Conservation (phyloP, 2,888 invertebrate genomes). For the Lagria hirta region DNA sequence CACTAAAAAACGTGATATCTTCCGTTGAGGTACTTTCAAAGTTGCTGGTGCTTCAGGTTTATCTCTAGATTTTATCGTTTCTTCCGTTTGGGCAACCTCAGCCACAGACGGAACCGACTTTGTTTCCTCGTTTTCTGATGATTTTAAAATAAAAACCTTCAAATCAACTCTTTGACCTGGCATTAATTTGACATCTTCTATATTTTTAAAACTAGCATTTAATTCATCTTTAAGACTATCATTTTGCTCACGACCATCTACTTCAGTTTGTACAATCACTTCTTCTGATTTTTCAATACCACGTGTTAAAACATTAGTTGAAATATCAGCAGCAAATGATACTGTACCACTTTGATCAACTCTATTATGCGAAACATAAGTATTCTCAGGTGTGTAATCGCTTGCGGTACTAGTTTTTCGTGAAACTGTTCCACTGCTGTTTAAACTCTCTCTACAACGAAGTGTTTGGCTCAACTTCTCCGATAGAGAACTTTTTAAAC, state of each 20-base stretch:
- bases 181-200: slow-evolving; percentile 39
- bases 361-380: slow-evolving; percentile 45
- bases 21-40: slow-evolving; percentile 60
- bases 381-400: slow-evolving; percentile 61
- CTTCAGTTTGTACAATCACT: slow-evolving; percentile 8
- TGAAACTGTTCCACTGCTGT: slow-evolving; percentile 55
- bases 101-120: no score
- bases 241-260: slow-evolving; percentile 30
- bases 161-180: slow-evolving; percentile 49
- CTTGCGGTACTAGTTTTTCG: slow-evolving; percentile 62
- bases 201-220: slow-evolving; percentile 41
- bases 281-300: slow-evolving; percentile 2
- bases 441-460: slow-evolving; percentile 50
- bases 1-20: slow-evolving; percentile 79
- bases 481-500: slow-evolving; percentile 46
- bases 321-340: slow-evolving; percentile 40
- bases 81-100: slow-evolving; percentile 23
- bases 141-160: slow-evolving; percentile 48
- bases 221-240: slow-evolving; percentile 43
- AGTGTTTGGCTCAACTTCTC: slow-evolving; percentile 49
- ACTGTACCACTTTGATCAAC: slow-evolving; percentile 35
- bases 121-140: slow-evolving; percentile 3
- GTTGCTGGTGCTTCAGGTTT: slow-evolving; percentile 33
- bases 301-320: slow-evolving; percentile 31
- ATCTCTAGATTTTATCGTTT: slow-evolving; percentile 30